A percentile compares a stretch with the other conserved stretches of the same genome.
Evolutionary conservation across 2,113 vertebrate species (phyloP).

Genomic region (Bujurquina vittata): DNA sequence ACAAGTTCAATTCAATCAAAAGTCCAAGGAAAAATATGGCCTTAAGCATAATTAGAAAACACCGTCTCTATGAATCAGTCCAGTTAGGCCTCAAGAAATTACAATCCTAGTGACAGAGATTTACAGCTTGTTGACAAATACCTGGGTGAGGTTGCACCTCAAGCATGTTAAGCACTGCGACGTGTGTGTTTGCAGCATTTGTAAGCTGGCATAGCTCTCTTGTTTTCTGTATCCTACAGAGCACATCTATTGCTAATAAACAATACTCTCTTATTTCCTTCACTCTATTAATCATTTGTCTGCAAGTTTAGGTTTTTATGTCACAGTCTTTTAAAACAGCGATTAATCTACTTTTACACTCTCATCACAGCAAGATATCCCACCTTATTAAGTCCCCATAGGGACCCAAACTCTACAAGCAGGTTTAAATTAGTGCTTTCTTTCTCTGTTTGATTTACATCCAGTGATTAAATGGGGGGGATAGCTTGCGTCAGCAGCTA

Average conservation of each 20-base stretch:
- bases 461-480: conserved; percentile 59
- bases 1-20: conserved; percentile 54
- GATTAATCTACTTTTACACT: conserved; percentile 69
- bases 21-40: conserved; percentile 37
- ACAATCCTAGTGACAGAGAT: conserved; percentile 54
- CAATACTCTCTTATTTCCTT: conserved; percentile 46
- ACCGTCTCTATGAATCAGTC: conserved; percentile 56
- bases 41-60: conserved; percentile 53
- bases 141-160: conserved; percentile 36
- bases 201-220: conserved; percentile 3
- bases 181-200: not conserved
- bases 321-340: conserved; percentile 64
- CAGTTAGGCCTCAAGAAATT: conserved; percentile 28
- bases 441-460: conserved; percentile 70
- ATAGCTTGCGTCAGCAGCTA: conserved; percentile 59
- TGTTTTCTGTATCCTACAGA: conserved; percentile 16
- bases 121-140: conserved; percentile 51
- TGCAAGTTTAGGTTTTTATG: conserved; percentile 64
- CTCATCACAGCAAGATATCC: conserved; percentile 64
- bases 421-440: conserved; percentile 70
- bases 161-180: not conserved
- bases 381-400: conserved; percentile 68
- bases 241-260: conserved; percentile 62
- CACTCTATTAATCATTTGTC: conserved; percentile 69
- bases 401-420: conserved; percentile 68